Base-by-base conservation (phyloP, 2,888 invertebrate species). In the Chorisops tibialis region DNA sequence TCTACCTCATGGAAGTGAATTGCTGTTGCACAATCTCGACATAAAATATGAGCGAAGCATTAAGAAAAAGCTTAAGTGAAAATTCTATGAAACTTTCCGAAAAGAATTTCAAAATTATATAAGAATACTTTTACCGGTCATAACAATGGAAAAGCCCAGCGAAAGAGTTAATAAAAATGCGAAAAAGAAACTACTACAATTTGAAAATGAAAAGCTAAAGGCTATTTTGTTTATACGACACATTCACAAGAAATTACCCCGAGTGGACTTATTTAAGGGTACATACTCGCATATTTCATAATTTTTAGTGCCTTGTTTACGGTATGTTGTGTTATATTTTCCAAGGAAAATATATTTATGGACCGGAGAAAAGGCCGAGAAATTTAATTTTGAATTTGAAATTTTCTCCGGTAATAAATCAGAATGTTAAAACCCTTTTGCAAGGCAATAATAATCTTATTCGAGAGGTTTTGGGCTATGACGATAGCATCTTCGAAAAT, bases 331-430 rank as follows among this genome's bases (percentile, higher is more conserved):
- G 52, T 21, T 14, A 38, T 19, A 52, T 39, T 52, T 30, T 21
- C 38, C 3, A 6, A 18, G 38, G 12, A 39, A 21, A n/a, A n/a
- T n/a, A 39, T 52, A 52, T 52, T 52, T 52, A 52, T 52, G 39
- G 7, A 19, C 12, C 37, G 37, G n/a, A n/a, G 38, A 19, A 38
- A 38, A 52, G 21, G 6, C 18, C 52, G 38, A 21, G 30, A 52
- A 52, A 39, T 52, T 37, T 52, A 52, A 52, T 52, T 52, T 37
- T 19, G 38, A 52, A 52, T 19, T 38, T 52, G 37, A 52, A 52
- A 52, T 52, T 52, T 52, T 30, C 30, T 9, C 38, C 38, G 5
- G 21, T 11, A 39, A 52, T 52, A 52, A 52, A 52, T 52, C 52
- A 52, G 18, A 38, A 19, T 14, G 11, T 5, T 39, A 52, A n/a